Evolutionary conservation across 2,113 vertebrate genomes (phyloP).

Genomic region (Trogon surrucura): DNA sequence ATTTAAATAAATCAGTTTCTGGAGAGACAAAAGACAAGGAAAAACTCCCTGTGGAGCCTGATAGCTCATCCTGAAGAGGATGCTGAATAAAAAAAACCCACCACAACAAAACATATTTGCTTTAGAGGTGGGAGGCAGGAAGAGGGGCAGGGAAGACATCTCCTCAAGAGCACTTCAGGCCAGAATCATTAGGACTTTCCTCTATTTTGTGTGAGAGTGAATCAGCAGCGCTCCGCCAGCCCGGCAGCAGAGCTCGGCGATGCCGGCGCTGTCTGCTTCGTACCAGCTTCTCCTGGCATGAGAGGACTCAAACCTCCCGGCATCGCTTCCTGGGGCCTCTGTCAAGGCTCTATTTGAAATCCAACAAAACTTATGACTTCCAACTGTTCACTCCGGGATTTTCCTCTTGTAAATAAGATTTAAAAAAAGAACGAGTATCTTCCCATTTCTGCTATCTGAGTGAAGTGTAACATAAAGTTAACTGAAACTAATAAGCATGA

Average conservation of each 20-base stretch:
- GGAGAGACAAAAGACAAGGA: constrained; percentile 50
- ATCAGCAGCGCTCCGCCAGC: neutral
- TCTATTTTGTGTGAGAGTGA: neutral
- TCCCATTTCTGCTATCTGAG: neutral
- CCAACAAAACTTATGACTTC: neutral
- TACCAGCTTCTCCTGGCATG: neutral
- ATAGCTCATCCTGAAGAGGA: constrained; percentile 19
- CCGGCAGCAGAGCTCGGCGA: neutral
- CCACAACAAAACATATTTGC: constrained; percentile 14
- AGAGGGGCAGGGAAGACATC: neutral
- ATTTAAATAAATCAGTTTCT: constrained; percentile 59
- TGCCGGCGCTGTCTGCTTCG: neutral
- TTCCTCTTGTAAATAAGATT: neutral
- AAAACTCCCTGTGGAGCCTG: constrained; percentile 34
- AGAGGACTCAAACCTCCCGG: neutral
- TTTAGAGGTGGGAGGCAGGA: constrained; percentile 19
- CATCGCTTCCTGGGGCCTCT: neutral
- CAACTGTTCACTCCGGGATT: neutral
- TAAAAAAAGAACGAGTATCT: neutral
- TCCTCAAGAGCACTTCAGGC: constrained; percentile 17
- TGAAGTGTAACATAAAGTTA: neutral
- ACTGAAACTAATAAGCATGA: constrained; percentile 5
- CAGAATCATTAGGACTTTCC: constrained; percentile 21
- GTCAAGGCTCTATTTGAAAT: neutral
- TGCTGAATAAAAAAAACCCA: neutral